Percentiles rank a stretch among this genome's conserved stretches.
These are phyloP conservation scores for Amazona ochrocephala DNA, from an alignment of 2,797 vertebrate genomes.

Conservation along the genomic window DNA sequence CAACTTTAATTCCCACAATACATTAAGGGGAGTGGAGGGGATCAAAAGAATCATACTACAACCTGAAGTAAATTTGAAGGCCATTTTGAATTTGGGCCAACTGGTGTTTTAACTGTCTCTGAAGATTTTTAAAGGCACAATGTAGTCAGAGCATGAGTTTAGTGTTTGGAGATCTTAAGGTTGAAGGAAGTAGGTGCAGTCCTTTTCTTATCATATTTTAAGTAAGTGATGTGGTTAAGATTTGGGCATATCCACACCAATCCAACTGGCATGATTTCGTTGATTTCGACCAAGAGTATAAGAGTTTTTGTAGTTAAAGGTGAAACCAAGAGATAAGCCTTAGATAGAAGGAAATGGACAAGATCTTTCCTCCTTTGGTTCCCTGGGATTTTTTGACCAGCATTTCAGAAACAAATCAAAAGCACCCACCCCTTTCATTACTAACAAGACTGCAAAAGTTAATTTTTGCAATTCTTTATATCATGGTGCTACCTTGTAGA, in stretches of 20 bases:
- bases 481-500: neutral
- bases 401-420: neutral
- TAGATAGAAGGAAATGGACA: neutral
- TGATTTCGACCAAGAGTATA: neutral
- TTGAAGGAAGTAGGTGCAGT: neutral
- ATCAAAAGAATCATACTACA: neutral
- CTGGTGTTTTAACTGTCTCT: neutral
- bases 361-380: neutral
- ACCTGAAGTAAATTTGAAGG: neutral
- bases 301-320: neutral
- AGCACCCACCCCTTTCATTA: accelerated
- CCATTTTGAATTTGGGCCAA: neutral
- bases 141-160: neutral
- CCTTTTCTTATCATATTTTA: neutral
- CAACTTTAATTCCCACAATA: neutral
- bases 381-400: neutral
- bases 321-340: neutral
- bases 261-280: neutral
- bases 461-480: neutral
- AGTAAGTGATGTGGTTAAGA: neutral
- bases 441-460: neutral
- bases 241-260: neutral
- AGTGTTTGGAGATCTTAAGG: neutral
- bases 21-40: neutral
- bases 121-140: neutral